These are phyloP conservation scores for Aphis gossypii DNA, from an alignment of 1,140 invertebrate species.

Conservation along the genomic window DNA sequence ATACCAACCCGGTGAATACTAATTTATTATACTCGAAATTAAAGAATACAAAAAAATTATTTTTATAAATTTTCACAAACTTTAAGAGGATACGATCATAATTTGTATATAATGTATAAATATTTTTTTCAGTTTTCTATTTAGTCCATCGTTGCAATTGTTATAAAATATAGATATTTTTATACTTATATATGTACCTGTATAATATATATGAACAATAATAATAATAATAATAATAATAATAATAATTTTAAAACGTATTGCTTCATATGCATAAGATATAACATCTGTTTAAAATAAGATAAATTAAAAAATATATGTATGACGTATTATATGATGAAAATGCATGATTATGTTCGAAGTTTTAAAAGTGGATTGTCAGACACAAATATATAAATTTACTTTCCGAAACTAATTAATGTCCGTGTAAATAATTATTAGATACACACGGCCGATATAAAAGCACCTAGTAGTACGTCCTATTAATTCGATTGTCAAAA, in stretches of 20 bases:
- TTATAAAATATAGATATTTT: conserved; percentile 17
- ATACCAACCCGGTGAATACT: not conserved
- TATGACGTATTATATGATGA: not conserved
- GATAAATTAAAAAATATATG: not conserved
- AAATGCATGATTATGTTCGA: conserved; percentile 32
- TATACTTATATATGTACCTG: not conserved
- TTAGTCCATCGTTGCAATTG: not conserved
- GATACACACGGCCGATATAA: not conserved
- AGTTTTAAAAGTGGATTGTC: conserved; percentile 49
- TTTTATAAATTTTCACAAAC: not conserved
- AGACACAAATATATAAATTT: not conserved
- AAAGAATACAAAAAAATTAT: not conserved
- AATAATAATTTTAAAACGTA: conserved; percentile 21
- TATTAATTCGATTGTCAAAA: conserved; percentile 51
- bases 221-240: not conserved
- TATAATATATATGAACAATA: conserved; percentile 19
- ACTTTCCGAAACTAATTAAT: conserved; percentile 11
- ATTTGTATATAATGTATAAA: not conserved
- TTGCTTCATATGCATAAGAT: conserved; percentile 30
- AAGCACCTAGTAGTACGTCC: conserved; percentile 34
- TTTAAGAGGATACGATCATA: not conserved
- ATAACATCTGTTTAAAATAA: not conserved
- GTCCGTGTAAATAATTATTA: not conserved
- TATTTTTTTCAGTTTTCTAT: not conserved
- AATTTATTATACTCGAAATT: not conserved